Evolutionary conservation across 2,888 invertebrate genomes (phyloP).

Genomic region (Notodonta dromedarius): DNA sequence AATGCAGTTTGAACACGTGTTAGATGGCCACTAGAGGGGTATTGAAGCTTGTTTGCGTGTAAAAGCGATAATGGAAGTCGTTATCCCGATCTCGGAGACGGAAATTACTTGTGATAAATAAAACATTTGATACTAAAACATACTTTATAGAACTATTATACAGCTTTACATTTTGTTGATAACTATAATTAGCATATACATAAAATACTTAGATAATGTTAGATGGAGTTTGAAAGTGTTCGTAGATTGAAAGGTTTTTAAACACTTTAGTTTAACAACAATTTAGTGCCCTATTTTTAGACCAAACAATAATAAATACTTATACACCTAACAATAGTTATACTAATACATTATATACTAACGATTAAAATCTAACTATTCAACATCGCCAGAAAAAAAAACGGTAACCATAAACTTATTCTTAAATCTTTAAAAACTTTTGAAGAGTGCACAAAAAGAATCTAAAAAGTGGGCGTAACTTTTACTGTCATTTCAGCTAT

Average conservation of each 20-base stretch:
- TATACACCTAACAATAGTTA: neutral
- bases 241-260: no score
- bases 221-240: no score
- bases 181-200: no score
- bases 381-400: conserved; percentile 18
- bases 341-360: neutral
- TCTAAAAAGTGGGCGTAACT: conserved; percentile 81
- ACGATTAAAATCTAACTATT: conserved; percentile 20
- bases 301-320: neutral
- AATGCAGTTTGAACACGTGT: conserved; percentile 73
- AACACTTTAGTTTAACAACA: no score
- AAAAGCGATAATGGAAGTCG: conserved; percentile 50
- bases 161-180: neutral
- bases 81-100: conserved; percentile 44
- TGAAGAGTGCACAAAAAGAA: conserved; percentile 69
- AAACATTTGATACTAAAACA: neutral
- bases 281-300: no score
- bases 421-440: conserved; percentile 81
- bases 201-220: no score
- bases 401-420: conserved; percentile 64
- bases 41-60: conserved; percentile 67
- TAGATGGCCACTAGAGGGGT: conserved; percentile 74
- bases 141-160: neutral
- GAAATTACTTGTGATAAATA: conserved; percentile 23
- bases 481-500: conserved; percentile 74